Evolutionary conservation across 2,797 vertebrate species (phyloP), one percentile per base, ranked within the genome.

Genomic region (Gymnothorax reevesii): DNA sequence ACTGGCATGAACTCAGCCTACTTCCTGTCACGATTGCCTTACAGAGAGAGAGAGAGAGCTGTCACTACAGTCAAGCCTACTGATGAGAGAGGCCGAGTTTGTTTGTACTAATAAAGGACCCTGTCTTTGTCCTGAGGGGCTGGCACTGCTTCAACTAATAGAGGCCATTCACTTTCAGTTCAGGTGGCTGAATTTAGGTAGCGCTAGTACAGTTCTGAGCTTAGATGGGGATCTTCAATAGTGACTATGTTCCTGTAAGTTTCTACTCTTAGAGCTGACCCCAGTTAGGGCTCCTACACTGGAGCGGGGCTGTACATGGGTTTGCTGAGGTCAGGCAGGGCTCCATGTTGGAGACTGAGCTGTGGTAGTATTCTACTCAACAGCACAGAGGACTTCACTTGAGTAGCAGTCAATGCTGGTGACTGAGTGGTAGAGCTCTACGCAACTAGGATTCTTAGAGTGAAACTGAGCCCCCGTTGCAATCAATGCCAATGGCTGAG

Each of bases 51-150:
- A 80, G 7, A 87, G 90, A 87, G 87, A 83, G 86, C 88, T 89
- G 92, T 92, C 90, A 83, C 57, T 91, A 91, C 88, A 87, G 89
- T 88, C 89, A 89, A 73, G 75, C 89, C 84, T 82, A 90, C 91
- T 92, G 90, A 90, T 85, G 87, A 85, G 66, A 55, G n/a, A 83
- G 87, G 62, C 77, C 13, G 88, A 87, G 84, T 57, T 88, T 12
- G 64, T 59, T 27, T 69, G 66, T 57, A 69, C 69, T 20, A 57
- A 66, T 22, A 25, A 66, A 57, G 8, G 22, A 59, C 79, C 49
- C 22, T 79, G 82, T 55, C 33, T 62, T 66, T 60, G 17, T 73
- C 20, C 54, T 27, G 52, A 42, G 12, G n/a, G 33, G 13, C n/a
- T 20, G 22, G 15, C 66, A 20, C 42, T n/a, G 42, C 10, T 59